A percentile compares a stretch with the other conserved stretches of the same genome.
Evolutionary conservation across 2,113 vertebrate genomes (phyloP).

Genomic region (Tragelaphus scriptus): DNA sequence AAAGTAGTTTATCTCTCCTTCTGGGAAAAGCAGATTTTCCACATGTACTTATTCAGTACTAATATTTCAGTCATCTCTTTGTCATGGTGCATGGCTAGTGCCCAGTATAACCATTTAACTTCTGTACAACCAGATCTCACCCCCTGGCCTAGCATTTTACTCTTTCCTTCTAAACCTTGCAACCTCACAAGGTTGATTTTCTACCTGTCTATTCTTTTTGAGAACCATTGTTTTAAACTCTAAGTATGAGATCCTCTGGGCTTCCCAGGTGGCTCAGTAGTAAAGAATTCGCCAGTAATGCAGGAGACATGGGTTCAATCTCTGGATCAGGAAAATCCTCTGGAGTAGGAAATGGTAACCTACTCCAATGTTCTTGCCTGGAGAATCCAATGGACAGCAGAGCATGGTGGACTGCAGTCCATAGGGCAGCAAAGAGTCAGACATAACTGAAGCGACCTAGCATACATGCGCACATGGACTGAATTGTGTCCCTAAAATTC

Average conservation of each 20-base stretch:
- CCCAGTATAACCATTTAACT: not conserved
- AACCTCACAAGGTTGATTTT: not conserved
- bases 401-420: not conserved
- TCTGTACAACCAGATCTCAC: not conserved
- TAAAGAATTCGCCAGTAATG: not conserved
- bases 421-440: not conserved
- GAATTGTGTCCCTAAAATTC: not conserved
- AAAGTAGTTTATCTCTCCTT: not conserved
- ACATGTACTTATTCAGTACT: not conserved
- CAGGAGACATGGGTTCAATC: not conserved
- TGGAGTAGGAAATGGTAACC: not conserved
- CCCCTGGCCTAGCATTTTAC: not conserved
- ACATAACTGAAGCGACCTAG: not conserved
- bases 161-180: not conserved
- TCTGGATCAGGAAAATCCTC: not conserved
- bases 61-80: not conserved
- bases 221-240: not conserved
- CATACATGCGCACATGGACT: not conserved
- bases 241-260: not conserved
- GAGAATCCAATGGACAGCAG: not conserved
- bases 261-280: not conserved
- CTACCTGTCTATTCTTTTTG: not conserved
- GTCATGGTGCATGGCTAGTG: not conserved
- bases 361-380: not conserved
- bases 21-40: not conserved